These are phyloP conservation scores for Lepeophtheirus nordmannii DNA, from an alignment of 2,888 invertebrate species.

Conservation along the genomic window DNA sequence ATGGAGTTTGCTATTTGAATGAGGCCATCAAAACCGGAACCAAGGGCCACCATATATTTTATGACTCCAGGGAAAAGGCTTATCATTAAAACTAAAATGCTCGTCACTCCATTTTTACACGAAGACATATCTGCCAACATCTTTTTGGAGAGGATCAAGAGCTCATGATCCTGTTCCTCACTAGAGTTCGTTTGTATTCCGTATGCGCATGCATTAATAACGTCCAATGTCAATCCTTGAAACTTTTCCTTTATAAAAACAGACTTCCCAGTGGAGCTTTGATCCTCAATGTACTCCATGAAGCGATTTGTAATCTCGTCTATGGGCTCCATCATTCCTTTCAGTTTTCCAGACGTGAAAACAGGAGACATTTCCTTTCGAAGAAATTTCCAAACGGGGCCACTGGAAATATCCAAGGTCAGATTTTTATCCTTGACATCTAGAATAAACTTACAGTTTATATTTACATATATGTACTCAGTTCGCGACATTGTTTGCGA, in stretches of 20 bases:
- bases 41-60: too few relatives aligned
- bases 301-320: not conserved
- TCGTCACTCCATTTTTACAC: not conserved
- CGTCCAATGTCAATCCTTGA: slow-evolving; percentile 5
- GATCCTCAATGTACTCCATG: not conserved
- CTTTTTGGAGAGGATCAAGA: too few relatives aligned
- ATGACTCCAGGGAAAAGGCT: not conserved
- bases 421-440: too few relatives aligned
- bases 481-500: too few relatives aligned
- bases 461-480: too few relatives aligned
- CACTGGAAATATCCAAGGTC: not conserved
- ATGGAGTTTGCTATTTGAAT: too few relatives aligned
- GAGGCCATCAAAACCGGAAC: too few relatives aligned
- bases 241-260: not conserved
- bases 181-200: not conserved
- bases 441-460: too few relatives aligned
- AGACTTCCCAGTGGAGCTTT: not conserved
- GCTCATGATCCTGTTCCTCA: not conserved
- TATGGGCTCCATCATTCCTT: slow-evolving; percentile 1
- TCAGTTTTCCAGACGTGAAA: slow-evolving; percentile 11
- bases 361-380: slow-evolving; percentile 8
- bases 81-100: not conserved
- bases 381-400: not conserved
- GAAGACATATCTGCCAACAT: too few relatives aligned
- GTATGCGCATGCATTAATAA: not conserved